A percentile compares a stretch with the other conserved stretches of the same genome.
Conservation (phyloP, 2,113 vertebrate species). For the Amphiprion ocellaris region DNA sequence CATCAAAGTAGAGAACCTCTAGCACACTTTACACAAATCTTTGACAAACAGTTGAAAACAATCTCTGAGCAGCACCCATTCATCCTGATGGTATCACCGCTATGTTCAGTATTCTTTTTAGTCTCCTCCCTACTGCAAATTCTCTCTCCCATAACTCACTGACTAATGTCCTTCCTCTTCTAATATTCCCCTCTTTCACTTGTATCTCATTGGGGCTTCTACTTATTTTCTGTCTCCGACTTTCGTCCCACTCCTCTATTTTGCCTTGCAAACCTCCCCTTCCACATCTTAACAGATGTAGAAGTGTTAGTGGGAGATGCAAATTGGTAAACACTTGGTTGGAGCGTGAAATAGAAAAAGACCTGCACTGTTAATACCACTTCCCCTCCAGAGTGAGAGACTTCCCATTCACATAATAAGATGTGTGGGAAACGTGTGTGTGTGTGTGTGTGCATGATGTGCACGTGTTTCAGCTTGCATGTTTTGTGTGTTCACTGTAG, state of each 20-base stretch:
- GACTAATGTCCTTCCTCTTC: neutral
- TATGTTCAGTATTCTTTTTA: neutral
- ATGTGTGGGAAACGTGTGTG: slow-evolving; percentile 8
- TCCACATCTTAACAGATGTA: slow-evolving; percentile 60
- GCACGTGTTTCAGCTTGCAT: slow-evolving; percentile 25
- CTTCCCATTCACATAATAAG: slow-evolving; percentile 51
- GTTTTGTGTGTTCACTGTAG: slow-evolving; percentile 3
- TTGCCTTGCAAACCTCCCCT: neutral
- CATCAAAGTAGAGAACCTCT: neutral
- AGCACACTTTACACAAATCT: neutral
- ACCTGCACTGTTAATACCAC: slow-evolving; percentile 68
- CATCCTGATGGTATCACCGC: neutral
- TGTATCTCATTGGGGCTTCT: slow-evolving; percentile 2
- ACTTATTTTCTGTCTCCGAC: neutral
- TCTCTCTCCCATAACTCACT: neutral
- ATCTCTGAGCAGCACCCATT: neutral
- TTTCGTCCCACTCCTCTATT: neutral
- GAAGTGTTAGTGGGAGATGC: slow-evolving; percentile 65
- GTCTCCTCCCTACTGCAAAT: neutral
- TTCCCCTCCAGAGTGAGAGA: slow-evolving; percentile 64
- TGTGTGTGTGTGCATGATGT: slow-evolving; percentile 1
- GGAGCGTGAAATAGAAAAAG: slow-evolving; percentile 79
- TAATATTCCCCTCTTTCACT: neutral
- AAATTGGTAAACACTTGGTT: slow-evolving; percentile 78
- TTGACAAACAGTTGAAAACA: neutral